Conservation (phyloP, 2,888 invertebrate species). For the Volucella bombylans region DNA sequence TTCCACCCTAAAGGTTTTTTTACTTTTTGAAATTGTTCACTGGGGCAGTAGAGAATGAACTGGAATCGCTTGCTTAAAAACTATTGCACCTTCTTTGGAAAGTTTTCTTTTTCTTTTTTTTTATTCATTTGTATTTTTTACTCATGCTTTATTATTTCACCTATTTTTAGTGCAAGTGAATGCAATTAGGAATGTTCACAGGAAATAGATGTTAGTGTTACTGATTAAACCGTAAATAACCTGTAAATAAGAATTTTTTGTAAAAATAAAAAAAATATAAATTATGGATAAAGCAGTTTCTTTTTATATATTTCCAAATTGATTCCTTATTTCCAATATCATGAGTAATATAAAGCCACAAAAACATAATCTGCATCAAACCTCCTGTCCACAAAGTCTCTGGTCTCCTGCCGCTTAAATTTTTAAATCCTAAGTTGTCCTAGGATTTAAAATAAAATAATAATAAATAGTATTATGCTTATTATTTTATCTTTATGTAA, state of each 20-base stretch:
- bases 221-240: conserved; percentile 14
- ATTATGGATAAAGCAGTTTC: no score
- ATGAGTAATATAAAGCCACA: no score
- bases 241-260: background rate
- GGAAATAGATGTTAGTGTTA: conserved; percentile 45
- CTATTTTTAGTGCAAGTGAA: conserved; percentile 44
- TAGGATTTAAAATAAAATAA: no score
- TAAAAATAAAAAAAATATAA: background rate
- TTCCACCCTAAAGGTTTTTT: conserved; percentile 39
- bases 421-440: no score
- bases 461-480: no score
- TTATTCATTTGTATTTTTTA: conserved; percentile 55
- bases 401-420: no score
- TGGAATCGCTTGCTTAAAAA: conserved; percentile 47
- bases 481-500: no score
- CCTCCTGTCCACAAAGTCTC: no score
- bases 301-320: no score
- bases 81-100: background rate
- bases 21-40: conserved; percentile 53
- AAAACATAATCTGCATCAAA: no score
- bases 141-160: conserved; percentile 58
- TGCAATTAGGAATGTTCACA: conserved; percentile 26
- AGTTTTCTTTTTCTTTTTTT: conserved; percentile 75
- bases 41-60: conserved; percentile 67
- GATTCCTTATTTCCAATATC: no score